Base-by-base conservation (phyloP, 2,888 invertebrate genomes). In the Strigamia maritima region DNA sequence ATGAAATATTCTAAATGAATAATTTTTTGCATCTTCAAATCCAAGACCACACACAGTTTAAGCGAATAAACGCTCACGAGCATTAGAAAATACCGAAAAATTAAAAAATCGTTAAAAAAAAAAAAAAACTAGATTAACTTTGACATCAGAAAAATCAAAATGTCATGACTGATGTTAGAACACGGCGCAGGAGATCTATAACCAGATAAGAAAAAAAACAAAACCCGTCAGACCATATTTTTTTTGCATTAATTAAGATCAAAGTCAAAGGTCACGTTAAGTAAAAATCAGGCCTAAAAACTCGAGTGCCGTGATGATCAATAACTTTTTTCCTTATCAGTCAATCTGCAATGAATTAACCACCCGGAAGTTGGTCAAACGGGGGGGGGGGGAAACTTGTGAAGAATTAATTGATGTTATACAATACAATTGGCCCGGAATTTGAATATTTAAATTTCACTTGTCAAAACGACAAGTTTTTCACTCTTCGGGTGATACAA, bases 321-420 rank as follows among this genome's bases (percentile, higher is more conserved):
- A 70, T 70, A 70, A 24, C 2, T 26, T 54, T 54, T n/a, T 54
- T 54, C 22, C 54, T 54, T 54, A 54, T 54, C 54, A 19, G 19
- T 22, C 19, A 19, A 54, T 70, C 28, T 28, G 24, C 26, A 28
- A 70, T 70, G 70, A 70, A 70, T 70, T 70, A 70, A 70, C 70
- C 70, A 70, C 70, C 70, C 70, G 70, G 70, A 70, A 70, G 70
- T 70, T 65, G 60, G 1, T 24, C 60, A 26, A 70, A 26, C 12
- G 65, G 26, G 16, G 14, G 28, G 28, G 26, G 26, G 16, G 14
- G 28, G 28, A 10, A 70, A 70, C 26, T 70, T 24, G 12, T 4
- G 70, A 26, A 14, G 28, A 70, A 26, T 70, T 70, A 70, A 70
- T 26, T 70, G 28, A 24, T 26, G 28, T 70, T 70, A 44, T 44